Evolutionary conservation across 1,140 invertebrate genomes (phyloP), one percentile per base, ranked within the genome.

Genomic region (Brachionus asplanchnoidis): DNA sequence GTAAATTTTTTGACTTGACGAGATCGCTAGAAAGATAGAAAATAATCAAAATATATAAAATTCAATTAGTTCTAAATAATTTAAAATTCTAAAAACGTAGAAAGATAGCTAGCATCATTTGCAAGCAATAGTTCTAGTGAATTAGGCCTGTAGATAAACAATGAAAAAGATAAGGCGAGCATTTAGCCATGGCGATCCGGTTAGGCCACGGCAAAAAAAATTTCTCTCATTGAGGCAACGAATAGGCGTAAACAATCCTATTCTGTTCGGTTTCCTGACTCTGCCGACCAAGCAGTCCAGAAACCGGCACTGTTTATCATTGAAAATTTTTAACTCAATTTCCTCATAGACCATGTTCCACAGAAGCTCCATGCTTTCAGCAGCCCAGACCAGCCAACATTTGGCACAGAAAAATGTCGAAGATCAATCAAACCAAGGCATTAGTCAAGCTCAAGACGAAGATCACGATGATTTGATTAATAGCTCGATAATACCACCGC

Each of bases 21-120:
- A 68, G 32, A 68, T 68, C 66, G 32, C 32, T 68, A 23, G 9
- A 68, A 68, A 68, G 66, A 68, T 68, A 68, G 26, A 68, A 68
- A 68, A 32, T 68, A 68, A 32, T 68, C 14, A 42, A 73, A 20
- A 73, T 12, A 73, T 42, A 73, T 42, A 17, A 42, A 40, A 42
- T 73, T 73, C 68, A 73, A 73, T 73, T 73, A 73, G 68, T 73
- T 73, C 68, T 42, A 73, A 73, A 42, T 73, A 73, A 73, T 73
- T 73, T 73, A 73, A 73, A 40, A 73, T 73, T 73, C 68, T 40
- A 44, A 6, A 73, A 73, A 73, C 68, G 68, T 73, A 20, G 68
- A 42, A 11, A 73, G n/a, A 2, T 40, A 14, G 14, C 32, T 40
- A 26, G 32, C 12, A 26, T 32, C 14, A 68, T 56, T 17, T 56